Base-by-base conservation (phyloP, 2,888 invertebrate genomes). In the Tortricodes alternella region DNA sequence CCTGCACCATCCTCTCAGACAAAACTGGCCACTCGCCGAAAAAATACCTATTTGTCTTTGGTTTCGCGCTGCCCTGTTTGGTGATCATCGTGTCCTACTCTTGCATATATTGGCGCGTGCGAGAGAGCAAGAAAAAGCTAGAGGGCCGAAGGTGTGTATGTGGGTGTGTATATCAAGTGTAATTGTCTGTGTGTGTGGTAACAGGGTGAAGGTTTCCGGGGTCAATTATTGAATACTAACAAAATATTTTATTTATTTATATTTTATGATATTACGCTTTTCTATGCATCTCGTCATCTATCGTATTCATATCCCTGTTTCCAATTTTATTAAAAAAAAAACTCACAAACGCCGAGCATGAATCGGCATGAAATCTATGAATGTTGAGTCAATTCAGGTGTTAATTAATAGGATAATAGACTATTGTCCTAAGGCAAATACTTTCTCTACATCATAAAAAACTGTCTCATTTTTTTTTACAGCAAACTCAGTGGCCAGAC, bases 41-140 rank as follows among this genome's bases (percentile, higher is more conserved):
- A 86, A 97, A 96, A 78, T 93, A 94, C 53, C 91, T 97, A 0
- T 97, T 97, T 87, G 90, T 95, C 11, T 92, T 97, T 66, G 97
- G 96, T 1, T 96, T 97, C 76, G 92, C 95, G 5, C 83, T 97
- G 18, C 98, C 98, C 0, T 97, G 97, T 71, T 78, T 95, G 18
- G 96, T 96, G 32, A 97, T 97, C 70, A 94, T 96, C 46, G 92
- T 94, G 46, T 96, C 96, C 13, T 97, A 97, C 85, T 93, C 95
- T 3, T 96, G 96, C 84, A 97, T 97, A 64, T 97, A 95, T 78
- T 94, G 95, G 91, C 93, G 94, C 53, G 96, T 97, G 9, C 83
- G 94, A 21, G 92, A 92, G 76, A 96, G 96, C 68, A 94, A 95
- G 67, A 89, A 92, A 64, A 95, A 94, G 76, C 90, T 96, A 44